Base-by-base conservation (phyloP, 2,113 vertebrate species). In the Taurulus bubalis region DNA sequence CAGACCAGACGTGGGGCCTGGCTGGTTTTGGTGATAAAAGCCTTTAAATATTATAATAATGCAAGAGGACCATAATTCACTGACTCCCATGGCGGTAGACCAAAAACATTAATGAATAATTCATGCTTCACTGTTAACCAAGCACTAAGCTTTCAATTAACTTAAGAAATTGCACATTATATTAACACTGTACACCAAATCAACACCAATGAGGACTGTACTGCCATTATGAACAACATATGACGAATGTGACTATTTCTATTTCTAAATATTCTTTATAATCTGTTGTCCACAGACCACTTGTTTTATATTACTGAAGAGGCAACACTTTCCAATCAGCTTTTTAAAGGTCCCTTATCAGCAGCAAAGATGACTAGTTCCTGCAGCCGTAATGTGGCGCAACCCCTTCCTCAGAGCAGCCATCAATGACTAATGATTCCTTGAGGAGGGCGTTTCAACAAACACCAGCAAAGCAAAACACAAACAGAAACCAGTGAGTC, bases 371-470 rank as follows among this genome's bases (percentile, higher is more conserved):
- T 56, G 65, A 82, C 64, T 60, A 62, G 75, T 34, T 87, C 75
- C 81, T 83, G 77, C 59, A 67, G 82, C 49, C 26, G 12, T 84
- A 86, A 81, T 80, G 82, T 87, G 86, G 85, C 65, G 62, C 63
- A 82, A 51, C 80, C 84, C 71, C 77, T 67, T 90, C 63, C 80
- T 87, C 77, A 8, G 79, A 83, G 88, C 86, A 90, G 89, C 86
- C 83, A 84, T 93, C 87, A 92, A 92, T 93, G 85, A 93, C 91
- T 91, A 91, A 93, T 91, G 89, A 93, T 58, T 79, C 80, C 79
- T 85, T 20, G 30, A 85, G 85, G 80, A 89, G 81, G 84, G 81
- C 34, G 71, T 85, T 90, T 85, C 71, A 64, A 40, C 87, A 84
- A 77, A 90, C 91, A 86, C 68, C 83, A 86, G 75, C 85, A 86